Percentiles rank a stretch among this genome's conserved stretches.
Evolutionary conservation across 1,140 invertebrate genomes (phyloP).

Genomic region (Halesus radiatus): DNA sequence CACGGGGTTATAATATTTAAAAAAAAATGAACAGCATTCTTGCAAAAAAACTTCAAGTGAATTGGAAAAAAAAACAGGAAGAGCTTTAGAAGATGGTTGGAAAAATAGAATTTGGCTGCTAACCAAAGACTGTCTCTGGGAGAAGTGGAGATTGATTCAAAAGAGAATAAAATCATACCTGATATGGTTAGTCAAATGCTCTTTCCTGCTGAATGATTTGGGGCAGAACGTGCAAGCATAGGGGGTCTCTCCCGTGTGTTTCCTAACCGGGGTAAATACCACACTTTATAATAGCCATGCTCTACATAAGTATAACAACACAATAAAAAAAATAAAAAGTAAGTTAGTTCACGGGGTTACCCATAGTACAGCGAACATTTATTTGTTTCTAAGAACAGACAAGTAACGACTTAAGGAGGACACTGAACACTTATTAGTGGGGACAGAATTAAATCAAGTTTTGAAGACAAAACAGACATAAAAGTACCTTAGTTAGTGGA

Average conservation of each 20-base stretch:
- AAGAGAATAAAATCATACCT: conserved; percentile 35
- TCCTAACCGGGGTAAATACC: conserved; percentile 41
- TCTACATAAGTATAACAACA: conserved; percentile 5
- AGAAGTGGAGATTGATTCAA: conserved; percentile 11
- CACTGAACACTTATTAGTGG: too few species aligned
- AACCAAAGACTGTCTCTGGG: conserved; percentile 23
- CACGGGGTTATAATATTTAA: too few species aligned
- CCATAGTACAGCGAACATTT: too few species aligned
- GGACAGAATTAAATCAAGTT: too few species aligned
- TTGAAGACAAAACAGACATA: too few species aligned
- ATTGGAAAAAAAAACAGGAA: neutral
- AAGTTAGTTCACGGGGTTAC: too few species aligned
- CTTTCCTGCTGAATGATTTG: conserved; percentile 81
- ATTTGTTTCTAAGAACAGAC: too few species aligned
- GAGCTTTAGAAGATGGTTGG: neutral
- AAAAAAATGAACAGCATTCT: too few species aligned
- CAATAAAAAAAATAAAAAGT: neutral
- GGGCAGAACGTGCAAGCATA: conserved; percentile 71
- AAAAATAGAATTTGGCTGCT: neutral
- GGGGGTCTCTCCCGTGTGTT: conserved; percentile 78
- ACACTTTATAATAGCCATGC: conserved; percentile 34
- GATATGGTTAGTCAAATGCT: conserved; percentile 82
- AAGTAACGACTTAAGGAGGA: too few species aligned
- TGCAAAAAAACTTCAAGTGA: too few species aligned
- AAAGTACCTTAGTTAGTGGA: too few species aligned